Conservation (phyloP, 2,797 vertebrate species). For the Psittacula derbiana region DNA sequence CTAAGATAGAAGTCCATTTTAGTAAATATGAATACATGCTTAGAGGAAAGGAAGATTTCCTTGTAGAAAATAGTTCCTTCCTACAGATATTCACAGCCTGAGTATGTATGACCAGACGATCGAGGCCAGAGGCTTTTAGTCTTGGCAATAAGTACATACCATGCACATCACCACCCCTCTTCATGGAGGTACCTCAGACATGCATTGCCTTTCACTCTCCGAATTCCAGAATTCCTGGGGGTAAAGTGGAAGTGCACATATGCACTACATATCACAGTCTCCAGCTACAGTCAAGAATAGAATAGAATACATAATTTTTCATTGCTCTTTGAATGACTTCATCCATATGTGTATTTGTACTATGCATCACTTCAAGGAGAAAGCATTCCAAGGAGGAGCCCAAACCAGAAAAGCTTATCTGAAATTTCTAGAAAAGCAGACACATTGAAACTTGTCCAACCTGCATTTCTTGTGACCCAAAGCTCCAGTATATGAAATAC, state of each 20-base stretch:
- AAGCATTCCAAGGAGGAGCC: not conserved
- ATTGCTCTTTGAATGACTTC: not conserved
- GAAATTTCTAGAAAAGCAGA: not conserved
- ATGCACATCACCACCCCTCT: not conserved
- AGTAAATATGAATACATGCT: not conserved
- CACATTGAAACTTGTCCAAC: not conserved
- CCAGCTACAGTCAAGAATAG: not conserved
- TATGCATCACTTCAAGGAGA: not conserved
- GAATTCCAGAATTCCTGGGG: not conserved
- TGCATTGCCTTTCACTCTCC: not conserved
- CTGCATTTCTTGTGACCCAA: not conserved
- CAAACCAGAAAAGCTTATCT: not conserved
- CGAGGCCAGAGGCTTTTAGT: not conserved
- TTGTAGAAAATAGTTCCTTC: not conserved
- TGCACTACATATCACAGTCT: not conserved
- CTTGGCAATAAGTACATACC: accelerated
- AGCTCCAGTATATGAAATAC: not conserved
- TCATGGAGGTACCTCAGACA: not conserved
- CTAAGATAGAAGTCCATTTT: not conserved
- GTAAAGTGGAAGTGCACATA: not conserved
- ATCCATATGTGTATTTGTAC: not conserved
- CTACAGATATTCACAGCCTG: not conserved
- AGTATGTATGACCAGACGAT: not conserved
- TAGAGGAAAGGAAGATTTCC: not conserved
- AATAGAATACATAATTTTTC: not conserved